Evolutionary conservation across 2,113 vertebrate genomes (phyloP).

Genomic region (Marmota monax): DNA sequence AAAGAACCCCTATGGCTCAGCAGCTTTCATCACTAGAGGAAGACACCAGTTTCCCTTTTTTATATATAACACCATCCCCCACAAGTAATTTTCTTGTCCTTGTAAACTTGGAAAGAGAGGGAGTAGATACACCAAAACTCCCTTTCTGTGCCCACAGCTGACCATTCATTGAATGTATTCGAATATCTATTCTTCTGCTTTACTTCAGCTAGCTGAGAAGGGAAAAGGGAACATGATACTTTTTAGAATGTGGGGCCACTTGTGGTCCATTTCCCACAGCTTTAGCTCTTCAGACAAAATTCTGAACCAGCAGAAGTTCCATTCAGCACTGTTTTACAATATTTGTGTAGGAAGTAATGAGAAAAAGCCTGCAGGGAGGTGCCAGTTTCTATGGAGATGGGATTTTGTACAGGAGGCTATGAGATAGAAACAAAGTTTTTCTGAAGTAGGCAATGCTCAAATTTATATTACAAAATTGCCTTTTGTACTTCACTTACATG

Average conservation of each 20-base stretch:
- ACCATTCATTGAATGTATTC: background rate
- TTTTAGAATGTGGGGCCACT: background rate
- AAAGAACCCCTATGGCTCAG: background rate
- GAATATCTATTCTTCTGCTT: background rate
- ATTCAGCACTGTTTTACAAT: background rate
- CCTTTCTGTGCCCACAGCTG: background rate
- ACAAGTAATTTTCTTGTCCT: background rate
- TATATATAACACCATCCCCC: background rate
- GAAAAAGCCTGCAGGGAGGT: background rate
- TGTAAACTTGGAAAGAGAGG: background rate
- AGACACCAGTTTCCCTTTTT: background rate
- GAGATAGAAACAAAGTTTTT: background rate
- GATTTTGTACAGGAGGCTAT: constrained; percentile 27
- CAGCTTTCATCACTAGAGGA: background rate
- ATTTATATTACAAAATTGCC: background rate
- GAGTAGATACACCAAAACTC: background rate
- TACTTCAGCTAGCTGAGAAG: background rate
- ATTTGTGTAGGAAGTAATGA: background rate
- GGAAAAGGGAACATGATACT: fast-evolving
- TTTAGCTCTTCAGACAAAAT: background rate
- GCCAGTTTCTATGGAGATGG: background rate
- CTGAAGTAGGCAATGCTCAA: background rate
- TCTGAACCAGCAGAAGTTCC: constrained; percentile 1
- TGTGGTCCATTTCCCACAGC: background rate
- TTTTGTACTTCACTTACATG: background rate